Conservation (phyloP, 1,140 invertebrate genomes). For the Cyclina sinensis region DNA sequence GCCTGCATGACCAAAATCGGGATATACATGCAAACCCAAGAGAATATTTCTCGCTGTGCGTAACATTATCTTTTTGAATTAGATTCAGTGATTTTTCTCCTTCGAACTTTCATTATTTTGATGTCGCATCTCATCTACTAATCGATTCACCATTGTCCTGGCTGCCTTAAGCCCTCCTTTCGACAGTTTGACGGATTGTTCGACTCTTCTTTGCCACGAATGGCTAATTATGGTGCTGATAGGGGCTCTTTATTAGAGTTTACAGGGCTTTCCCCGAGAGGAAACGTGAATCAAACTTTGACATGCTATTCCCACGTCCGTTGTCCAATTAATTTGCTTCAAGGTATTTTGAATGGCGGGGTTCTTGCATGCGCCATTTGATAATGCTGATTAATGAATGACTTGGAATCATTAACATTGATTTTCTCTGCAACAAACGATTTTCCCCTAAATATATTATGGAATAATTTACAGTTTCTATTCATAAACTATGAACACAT, state of each 20-base stretch:
- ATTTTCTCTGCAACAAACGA: conserved; percentile 35
- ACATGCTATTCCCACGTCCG: conserved; percentile 41
- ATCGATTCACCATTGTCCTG: conserved; percentile 45
- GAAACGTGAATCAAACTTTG: conserved; percentile 34
- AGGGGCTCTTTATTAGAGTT: conserved; percentile 46
- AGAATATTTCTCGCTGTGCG: neutral
- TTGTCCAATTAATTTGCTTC: conserved; percentile 54
- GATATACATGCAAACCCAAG: neutral
- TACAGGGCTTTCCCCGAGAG: conserved; percentile 44
- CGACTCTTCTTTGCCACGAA: conserved; percentile 22
- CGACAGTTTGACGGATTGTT: conserved; percentile 46
- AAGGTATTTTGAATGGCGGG: conserved; percentile 30
- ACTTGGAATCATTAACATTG: conserved; percentile 34
- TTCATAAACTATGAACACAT: neutral
- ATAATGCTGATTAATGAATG: conserved; percentile 45
- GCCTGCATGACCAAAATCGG: neutral
- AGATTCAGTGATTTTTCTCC: conserved; percentile 33
- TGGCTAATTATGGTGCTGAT: conserved; percentile 41
- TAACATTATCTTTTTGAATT: neutral
- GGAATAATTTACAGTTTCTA: neutral
- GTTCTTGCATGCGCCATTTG: conserved; percentile 46
- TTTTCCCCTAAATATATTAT: conserved; percentile 10
- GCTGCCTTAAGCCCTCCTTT: conserved; percentile 26
- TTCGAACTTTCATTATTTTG: conserved; percentile 26
- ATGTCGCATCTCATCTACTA: neutral